Percentiles rank a stretch among this genome's conserved stretches.
Evolutionary conservation across 1,140 invertebrate species (phyloP).

Genomic region (Dendroctonus ponderosae): DNA sequence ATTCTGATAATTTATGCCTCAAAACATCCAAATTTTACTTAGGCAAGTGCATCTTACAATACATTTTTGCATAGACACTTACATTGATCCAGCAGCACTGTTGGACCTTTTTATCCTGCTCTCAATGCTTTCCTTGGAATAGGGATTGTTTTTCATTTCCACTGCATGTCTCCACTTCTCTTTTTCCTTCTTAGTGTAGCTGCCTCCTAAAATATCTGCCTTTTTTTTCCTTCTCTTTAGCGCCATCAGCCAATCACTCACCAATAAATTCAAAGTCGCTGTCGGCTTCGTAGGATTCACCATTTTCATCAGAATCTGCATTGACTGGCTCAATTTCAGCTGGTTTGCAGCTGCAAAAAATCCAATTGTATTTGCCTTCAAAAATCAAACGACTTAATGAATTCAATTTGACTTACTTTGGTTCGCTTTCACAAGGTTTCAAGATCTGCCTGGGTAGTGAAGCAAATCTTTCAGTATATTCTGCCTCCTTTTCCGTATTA

Average conservation of each 20-base stretch:
- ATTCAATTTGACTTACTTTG: no score
- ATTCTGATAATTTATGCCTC: no score
- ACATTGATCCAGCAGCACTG: constrained; percentile 39
- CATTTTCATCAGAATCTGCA: no score
- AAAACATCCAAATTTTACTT: no score
- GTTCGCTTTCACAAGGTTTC: no score
- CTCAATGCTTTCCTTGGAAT: constrained; percentile 79
- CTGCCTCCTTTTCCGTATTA: constrained; percentile 48
- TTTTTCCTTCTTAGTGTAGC: constrained; percentile 83
- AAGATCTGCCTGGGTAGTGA: constrained; percentile 45
- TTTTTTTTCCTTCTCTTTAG: background rate
- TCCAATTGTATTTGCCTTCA: no score
- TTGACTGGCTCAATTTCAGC: no score
- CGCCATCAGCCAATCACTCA: constrained; percentile 12
- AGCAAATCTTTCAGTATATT: constrained; percentile 49
- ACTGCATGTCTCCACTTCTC: constrained; percentile 83
- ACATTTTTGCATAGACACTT: no score
- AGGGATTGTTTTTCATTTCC: constrained; percentile 83
- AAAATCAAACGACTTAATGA: no score
- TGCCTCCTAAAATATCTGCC: constrained; percentile 56
- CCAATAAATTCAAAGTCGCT: background rate
- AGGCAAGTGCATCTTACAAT: no score
- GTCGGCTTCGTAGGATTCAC: no score
- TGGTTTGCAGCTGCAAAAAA: no score
- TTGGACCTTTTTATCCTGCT: constrained; percentile 57